These are phyloP conservation scores for Diadophis punctatus DNA, from an alignment of 2,113 vertebrate genomes.

Conservation along the genomic window DNA sequence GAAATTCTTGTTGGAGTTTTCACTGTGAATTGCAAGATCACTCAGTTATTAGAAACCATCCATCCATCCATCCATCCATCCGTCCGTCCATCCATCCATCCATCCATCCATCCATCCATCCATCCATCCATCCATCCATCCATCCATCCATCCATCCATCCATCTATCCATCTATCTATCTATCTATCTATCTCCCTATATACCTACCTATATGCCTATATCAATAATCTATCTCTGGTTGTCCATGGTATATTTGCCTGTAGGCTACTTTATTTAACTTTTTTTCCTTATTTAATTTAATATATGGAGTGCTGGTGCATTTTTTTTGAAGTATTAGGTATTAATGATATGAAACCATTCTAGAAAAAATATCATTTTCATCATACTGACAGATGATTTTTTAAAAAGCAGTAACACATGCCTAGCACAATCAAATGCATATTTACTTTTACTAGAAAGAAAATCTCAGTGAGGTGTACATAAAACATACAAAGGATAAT, in stretches of 20 bases:
- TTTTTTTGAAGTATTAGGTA: neutral
- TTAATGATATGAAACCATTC: neutral
- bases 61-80: no score
- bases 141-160: no score
- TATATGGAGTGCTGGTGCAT: neutral
- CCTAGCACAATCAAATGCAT: neutral
- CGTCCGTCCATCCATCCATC: accelerated
- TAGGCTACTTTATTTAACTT: neutral
- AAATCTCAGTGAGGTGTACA: neutral
- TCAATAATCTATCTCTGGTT: neutral
- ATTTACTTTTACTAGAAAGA: neutral
- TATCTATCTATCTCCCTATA: neutral
- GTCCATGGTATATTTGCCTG: neutral
- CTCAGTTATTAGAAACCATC: neutral
- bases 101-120: no score
- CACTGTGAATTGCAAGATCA: neutral
- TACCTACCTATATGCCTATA: neutral
- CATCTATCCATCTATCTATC: neutral
- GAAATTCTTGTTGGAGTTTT: neutral
- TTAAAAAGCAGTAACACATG: neutral
- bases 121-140: no score
- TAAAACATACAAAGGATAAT: constrained; percentile 28
- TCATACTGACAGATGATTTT: neutral
- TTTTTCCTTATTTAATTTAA: neutral
- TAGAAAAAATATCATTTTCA: neutral